A percentile compares a stretch with the other conserved stretches of the same genome.
Conservation (phyloP, 2,113 vertebrate species). For the Echinops telfairi region DNA sequence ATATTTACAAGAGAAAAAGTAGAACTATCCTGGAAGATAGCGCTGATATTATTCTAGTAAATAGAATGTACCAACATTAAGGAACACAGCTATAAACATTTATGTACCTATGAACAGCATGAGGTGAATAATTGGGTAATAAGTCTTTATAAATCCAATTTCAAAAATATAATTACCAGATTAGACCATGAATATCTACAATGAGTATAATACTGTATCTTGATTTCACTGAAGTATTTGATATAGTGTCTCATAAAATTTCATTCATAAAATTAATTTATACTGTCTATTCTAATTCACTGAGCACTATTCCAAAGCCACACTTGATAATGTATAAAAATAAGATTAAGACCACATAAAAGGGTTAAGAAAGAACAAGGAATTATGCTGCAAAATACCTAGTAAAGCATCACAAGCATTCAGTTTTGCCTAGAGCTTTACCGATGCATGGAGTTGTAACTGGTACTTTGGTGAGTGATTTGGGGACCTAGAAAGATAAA, state of each 20-base stretch:
- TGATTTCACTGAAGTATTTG: slow-evolving; percentile 78
- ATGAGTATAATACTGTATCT: slow-evolving; percentile 74
- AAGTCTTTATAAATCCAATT: slow-evolving; percentile 75
- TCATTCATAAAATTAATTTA: slow-evolving; percentile 82
- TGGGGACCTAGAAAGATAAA: background rate
- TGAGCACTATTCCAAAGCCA: slow-evolving; percentile 52
- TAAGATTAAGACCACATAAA: slow-evolving; percentile 62
- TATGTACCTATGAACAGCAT: slow-evolving; percentile 76
- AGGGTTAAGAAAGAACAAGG: slow-evolving; percentile 58
- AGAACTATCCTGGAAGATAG: slow-evolving; percentile 58
- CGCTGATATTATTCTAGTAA: slow-evolving; percentile 66
- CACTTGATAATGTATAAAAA: slow-evolving; percentile 54
- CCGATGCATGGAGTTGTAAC: background rate
- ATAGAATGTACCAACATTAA: slow-evolving; percentile 58
- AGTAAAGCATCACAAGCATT: slow-evolving; percentile 35
- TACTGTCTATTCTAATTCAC: slow-evolving; percentile 74
- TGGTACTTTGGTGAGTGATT: background rate
- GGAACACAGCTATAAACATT: slow-evolving; percentile 73
- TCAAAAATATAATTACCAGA: slow-evolving; percentile 75
- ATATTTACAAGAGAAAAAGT: slow-evolving; percentile 57
- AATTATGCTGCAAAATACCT: slow-evolving; percentile 19
- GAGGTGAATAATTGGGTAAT: slow-evolving; percentile 77
- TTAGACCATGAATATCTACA: slow-evolving; percentile 74
- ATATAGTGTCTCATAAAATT: slow-evolving; percentile 80
- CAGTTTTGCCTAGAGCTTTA: slow-evolving; percentile 56